Conservation (phyloP, 2,888 invertebrate species). For the Troilus luridus region DNA sequence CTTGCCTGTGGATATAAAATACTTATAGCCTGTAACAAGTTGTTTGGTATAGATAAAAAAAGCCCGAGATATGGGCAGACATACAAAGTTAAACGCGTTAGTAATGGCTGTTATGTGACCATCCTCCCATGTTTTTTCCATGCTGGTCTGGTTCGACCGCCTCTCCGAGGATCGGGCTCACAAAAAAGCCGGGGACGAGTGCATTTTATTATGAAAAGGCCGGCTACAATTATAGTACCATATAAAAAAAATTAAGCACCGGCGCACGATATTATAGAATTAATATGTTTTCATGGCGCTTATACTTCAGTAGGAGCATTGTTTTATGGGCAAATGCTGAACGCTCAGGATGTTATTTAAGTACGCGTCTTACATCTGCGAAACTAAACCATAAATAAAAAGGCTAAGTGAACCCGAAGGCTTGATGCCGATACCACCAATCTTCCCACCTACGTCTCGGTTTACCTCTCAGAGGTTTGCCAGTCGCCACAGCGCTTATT, state of each 20-base stretch:
- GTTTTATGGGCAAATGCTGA: too few species aligned
- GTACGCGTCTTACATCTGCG: too few species aligned
- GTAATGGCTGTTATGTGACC: conserved; percentile 18
- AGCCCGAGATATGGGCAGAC: neutral
- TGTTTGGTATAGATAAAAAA: neutral
- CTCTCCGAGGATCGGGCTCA: neutral
- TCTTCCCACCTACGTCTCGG: too few species aligned
- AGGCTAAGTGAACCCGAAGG: too few species aligned
- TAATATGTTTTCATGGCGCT: neutral
- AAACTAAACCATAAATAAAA: too few species aligned
- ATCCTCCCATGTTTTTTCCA: neutral
- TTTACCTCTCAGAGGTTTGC: too few species aligned
- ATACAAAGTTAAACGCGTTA: neutral
- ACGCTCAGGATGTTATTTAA: too few species aligned
- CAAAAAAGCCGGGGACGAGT: neutral
- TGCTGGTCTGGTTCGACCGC: neutral
- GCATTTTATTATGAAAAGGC: conserved; percentile 8
- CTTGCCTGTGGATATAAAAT: neutral
- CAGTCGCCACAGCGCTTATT: too few species aligned
- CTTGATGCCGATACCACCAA: too few species aligned
- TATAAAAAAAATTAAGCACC: neutral
- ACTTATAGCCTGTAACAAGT: neutral
- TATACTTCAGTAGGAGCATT: neutral
- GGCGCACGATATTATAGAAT: neutral
- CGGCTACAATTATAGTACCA: neutral